Evolutionary conservation across 2,113 vertebrate genomes (phyloP).

Genomic region (Barnardius zonarius): DNA sequence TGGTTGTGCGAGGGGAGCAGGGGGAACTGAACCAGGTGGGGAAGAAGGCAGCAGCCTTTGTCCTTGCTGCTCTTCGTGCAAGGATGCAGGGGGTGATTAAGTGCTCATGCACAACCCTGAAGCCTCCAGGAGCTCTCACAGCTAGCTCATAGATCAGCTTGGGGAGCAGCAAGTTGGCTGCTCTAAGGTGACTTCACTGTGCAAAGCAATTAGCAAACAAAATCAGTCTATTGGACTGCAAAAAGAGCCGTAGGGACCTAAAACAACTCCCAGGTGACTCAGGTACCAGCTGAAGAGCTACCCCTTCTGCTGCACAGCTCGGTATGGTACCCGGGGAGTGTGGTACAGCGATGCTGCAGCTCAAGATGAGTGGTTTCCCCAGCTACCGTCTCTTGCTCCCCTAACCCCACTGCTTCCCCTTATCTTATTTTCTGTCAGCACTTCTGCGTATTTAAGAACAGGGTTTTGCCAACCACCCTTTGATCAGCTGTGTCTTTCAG

Average conservation of each 20-base stretch:
- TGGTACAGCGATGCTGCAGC: neutral
- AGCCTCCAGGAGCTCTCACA: neutral
- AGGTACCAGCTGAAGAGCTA: neutral
- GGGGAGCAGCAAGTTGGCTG: neutral
- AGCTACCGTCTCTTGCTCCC: neutral
- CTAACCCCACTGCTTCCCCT: neutral
- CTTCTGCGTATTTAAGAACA: neutral
- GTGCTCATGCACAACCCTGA: neutral
- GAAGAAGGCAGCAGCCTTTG: neutral
- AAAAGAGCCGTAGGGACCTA: neutral
- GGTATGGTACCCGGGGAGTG: neutral
- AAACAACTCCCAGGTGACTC: neutral
- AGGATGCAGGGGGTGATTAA: neutral
- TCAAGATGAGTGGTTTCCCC: neutral
- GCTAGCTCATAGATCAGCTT: neutral
- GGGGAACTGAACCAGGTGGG: neutral
- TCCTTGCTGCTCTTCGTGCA: neutral
- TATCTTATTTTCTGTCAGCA: neutral
- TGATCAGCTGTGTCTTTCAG: neutral
- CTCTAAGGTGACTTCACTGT: neutral
- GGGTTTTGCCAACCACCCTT: neutral
- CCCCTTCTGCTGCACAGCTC: neutral
- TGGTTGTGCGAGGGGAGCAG: accelerated
- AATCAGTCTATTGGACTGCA: neutral
- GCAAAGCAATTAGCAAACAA: neutral